phyloP scores from a whole-genome alignment of 2,797 vertebrate genomes.

The Enteromius radiatus region DNA sequence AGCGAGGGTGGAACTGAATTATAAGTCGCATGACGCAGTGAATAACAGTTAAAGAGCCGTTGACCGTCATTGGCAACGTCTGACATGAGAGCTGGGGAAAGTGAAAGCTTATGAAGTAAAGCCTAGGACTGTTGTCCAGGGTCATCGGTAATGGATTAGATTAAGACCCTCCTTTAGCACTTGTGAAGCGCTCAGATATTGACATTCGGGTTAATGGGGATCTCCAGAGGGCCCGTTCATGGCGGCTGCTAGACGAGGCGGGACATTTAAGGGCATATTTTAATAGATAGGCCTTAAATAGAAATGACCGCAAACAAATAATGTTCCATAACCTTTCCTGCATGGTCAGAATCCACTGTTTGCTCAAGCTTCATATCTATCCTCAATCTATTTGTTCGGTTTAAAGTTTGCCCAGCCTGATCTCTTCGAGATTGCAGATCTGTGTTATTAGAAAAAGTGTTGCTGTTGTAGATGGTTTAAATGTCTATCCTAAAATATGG shows the following conservation, averaged over 20 bases:
- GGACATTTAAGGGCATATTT: constrained; percentile 32
- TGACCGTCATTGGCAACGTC: constrained; percentile 9
- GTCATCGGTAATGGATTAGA: constrained; percentile 33
- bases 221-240: constrained; percentile 20
- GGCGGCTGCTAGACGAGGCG: background rate
- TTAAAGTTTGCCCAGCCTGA: background rate
- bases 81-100: constrained; percentile 19
- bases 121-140: background rate
- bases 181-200: constrained; percentile 27
- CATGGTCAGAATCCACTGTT: background rate
- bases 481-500: background rate
- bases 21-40: background rate
- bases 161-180: constrained; percentile 16
- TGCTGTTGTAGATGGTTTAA: background rate
- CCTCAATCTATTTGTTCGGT: background rate
- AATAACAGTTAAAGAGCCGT: constrained; percentile 20
- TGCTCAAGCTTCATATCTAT: background rate
- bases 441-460: background rate
- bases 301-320: constrained; percentile 7
- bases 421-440: background rate
- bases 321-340: background rate
- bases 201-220: constrained; percentile 29
- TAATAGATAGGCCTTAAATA: constrained; percentile 8
- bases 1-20: constrained; percentile 37
- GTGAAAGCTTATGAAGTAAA: constrained; percentile 1